Base-by-base conservation (phyloP, 2,113 vertebrate species). In the Pungitius pungitius region DNA sequence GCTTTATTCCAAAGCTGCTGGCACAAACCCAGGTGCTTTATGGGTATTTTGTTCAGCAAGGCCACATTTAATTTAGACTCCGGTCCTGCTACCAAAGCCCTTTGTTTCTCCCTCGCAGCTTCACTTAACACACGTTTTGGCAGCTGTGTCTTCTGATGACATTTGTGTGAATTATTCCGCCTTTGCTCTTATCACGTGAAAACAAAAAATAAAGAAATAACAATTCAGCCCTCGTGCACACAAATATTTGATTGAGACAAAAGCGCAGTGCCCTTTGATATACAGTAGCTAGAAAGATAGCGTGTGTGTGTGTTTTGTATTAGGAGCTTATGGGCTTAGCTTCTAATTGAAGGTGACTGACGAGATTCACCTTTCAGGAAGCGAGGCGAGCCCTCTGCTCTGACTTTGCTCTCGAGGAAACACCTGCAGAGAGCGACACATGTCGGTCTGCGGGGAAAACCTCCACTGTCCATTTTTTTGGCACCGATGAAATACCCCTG, bases 391-490 rank as follows among this genome's bases (percentile, higher is more conserved):
- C 60, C 20, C 84, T 80, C 69, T 69, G 77, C 49, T 72, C 75
- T 72, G 64, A 69, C 59, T 73, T 49, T 52, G 56, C 82, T 84
- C 83, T n/a, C 84, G 62, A 89, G 87, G 90, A 91, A 90, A 91
- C 90, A 93, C 90, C 92, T 93, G 90, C 82, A 81, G 59, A 79
- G 80, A 75, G 60, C 73, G 79, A 61, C 84, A 86, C 81, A 81
- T 71, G 84, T 59, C 13, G 81, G 57, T 61, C 71, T 49, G 35
- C 81, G 35, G 64, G 56, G 63, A 74, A 37, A 75, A 77, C 45
- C 73, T 57, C 37, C 0, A 12, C 74, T 60, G 85, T 78, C 85
- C 78, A 33, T 57, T 74, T 27, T 66, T 60, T n/a, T n/a, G n/a
- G 42, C 59, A 27, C 71, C 82, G 78, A 85, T 81, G 73, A 90